phyloP scores from a whole-genome alignment of 1,140 invertebrate genomes.

The Anoplolepis gracilipes region DNA sequence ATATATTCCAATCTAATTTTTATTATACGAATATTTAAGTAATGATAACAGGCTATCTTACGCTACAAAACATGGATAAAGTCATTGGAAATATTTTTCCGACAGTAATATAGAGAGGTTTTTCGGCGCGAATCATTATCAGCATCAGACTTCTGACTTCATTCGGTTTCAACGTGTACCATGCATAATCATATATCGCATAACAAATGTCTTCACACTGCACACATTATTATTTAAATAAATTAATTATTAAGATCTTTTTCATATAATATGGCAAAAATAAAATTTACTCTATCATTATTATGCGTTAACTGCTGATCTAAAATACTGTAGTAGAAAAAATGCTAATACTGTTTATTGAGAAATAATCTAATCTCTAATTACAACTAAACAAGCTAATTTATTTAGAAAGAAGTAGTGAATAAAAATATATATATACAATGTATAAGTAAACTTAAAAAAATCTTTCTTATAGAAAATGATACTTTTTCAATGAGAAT shows the following conservation, averaged over 20 bases:
- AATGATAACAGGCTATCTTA: not conserved
- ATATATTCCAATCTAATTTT: not conserved
- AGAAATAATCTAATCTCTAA: conserved; percentile 9
- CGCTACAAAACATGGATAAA: conserved; percentile 24
- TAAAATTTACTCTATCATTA: not conserved
- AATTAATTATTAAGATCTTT: not conserved
- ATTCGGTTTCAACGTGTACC: conserved; percentile 13
- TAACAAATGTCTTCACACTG: conserved; percentile 19
- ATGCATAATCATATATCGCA: not conserved
- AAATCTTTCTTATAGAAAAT: not conserved
- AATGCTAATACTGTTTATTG: not conserved
- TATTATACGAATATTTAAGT: not conserved
- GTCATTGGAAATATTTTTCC: conserved; percentile 27
- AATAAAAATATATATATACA: not conserved
- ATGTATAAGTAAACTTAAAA: no score
- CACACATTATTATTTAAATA: not conserved
- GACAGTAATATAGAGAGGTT: conserved; percentile 18
- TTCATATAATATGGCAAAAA: not conserved
- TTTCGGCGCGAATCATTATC: conserved; percentile 16
- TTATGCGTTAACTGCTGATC: not conserved
- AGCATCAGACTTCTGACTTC: not conserved
- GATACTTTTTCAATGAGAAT: conserved; percentile 31
- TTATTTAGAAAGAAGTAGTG: no score
- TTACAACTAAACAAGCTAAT: no score
- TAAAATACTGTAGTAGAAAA: not conserved